Base-by-base conservation (phyloP, 2,888 invertebrate genomes). In the Melikaiella ostensackeni region DNA sequence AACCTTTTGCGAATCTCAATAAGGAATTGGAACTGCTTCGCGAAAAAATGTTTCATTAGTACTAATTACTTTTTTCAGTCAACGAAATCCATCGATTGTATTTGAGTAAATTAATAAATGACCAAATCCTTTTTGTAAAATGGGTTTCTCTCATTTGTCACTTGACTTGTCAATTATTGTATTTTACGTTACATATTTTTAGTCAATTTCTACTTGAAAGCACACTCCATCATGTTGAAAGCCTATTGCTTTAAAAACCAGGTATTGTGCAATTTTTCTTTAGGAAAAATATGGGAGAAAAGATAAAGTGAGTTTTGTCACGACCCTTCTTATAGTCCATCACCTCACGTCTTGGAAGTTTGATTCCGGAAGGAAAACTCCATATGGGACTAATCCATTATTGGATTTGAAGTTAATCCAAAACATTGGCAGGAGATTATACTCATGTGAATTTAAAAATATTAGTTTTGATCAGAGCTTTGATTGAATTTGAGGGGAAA, bases 201-300 rank as follows among this genome's bases (percentile, higher is more conserved):
- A 55, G 16, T 11, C 21, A 55, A 55, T 55, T 4, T 21, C 9
- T 4, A 9, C 5, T n/a, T 33, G 35, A 63, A 4, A 21, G 21
- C 11, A 33, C n/a, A 38, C 63, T 63, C 35, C 35, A 21, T 63
- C 63, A 63, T 35, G 30, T 38, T n/a, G 21, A 38, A 63, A 63
- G n/a, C 21, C 5, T 59, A 21, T 59, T 57, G 24, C 24, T 21
- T 9, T 11, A 24, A 59, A 16, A 59, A 13, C 1, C 1, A 16
- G 24, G 1, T 21, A 4, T 63, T 35, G 35, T 5, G 35, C 13
- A 35, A 35, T 63, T 38, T 63, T 38, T 35, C 35, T 21, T 38
- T 3, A 4, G 1, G 21, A 13, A 35, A 61, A 21, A 19, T 62
- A 33, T 62, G 7, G 30, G 8, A 30, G 13, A 11, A 63, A 35